Evolutionary conservation across 2,113 vertebrate species (phyloP), one percentile per base, ranked within the genome.

Genomic region (Nyctereutes procyonoides): DNA sequence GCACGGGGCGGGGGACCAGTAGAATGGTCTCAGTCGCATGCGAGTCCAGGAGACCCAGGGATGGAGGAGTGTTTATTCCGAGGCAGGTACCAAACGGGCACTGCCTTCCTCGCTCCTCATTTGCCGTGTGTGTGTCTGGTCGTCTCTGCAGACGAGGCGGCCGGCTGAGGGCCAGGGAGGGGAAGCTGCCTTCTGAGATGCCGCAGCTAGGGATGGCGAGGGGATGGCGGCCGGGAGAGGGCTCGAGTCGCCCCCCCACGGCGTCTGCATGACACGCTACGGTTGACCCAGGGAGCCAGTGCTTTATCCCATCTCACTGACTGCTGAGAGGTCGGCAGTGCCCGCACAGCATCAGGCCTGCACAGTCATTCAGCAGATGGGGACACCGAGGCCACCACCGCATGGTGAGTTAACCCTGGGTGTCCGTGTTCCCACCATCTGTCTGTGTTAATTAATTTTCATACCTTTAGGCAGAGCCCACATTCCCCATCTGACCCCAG

Each of bases 271-370:
- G 2, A 55, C 28, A 60, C 8, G 0, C n/a, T 55, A 15, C 51
- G 12, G 0, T 22, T 20, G 11, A 2, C 81, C 60, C 24, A 4
- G 53, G 19, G 30, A 2, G 1, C 16, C 24, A 2, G 63, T 0
- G 6, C 26, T 8, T 14, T 0, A 1, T 22, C 38, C 38, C 19
- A 0, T 0, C 4, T 43, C 51, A 28, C 0, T 2, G 9, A 35
- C 12, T 58, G 30, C 51, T n/a, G 22, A 1, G 1, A 0, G 58
- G 17, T 8, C 0, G 0, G 24, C 19, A 15, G 16, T 30, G 63
- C 30, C 8, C 0, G 0, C 0, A 16, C 0, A 15, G 38, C 13
- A 35, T 3, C 12, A 1, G n/a, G 30, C 13, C 62, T 0, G 0
- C 0, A 5, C 0, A 7, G 1, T 73, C 79, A 17, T 8, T 67